Evolutionary conservation across 2,888 invertebrate genomes (phyloP).

Genomic region (Anthophora plumipes): DNA sequence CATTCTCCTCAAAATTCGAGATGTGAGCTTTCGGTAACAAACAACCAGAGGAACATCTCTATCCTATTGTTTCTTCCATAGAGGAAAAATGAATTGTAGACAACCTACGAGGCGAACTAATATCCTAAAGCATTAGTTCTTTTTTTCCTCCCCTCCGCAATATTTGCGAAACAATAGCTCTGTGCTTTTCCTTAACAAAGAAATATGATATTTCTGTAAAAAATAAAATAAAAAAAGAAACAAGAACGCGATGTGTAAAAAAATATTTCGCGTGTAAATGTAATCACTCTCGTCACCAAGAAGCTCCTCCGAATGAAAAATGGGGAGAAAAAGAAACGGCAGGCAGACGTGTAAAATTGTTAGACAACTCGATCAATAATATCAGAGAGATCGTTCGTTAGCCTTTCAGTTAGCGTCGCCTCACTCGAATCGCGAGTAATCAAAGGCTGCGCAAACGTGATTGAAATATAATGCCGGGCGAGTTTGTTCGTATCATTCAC

Average conservation of each 20-base stretch:
- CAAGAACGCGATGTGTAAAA: background rate
- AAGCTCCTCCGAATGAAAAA: background rate
- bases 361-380: slow-evolving; percentile 74
- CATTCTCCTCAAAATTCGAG: background rate
- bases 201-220: no score
- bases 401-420: slow-evolving; percentile 69
- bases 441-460: slow-evolving; percentile 75
- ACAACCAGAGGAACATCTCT: slow-evolving; percentile 32
- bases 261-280: background rate
- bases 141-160: no score
- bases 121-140: slow-evolving; percentile 4
- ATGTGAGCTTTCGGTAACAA: background rate
- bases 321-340: slow-evolving; percentile 20
- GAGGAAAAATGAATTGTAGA: slow-evolving; percentile 54
- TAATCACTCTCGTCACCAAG: slow-evolving; percentile 3
- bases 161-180: no score
- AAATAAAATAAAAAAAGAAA: background rate
- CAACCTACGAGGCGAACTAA: slow-evolving; percentile 42
- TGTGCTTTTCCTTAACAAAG: no score
- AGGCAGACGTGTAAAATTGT: slow-evolving; percentile 67
- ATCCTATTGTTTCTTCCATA: slow-evolving; percentile 65
- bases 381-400: slow-evolving; percentile 74
- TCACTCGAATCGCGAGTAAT: slow-evolving; percentile 72
- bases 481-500: slow-evolving; percentile 73
- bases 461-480: slow-evolving; percentile 73